Evolutionary conservation across 1,140 invertebrate species (phyloP).

Genomic region (Agrilus planipennis): DNA sequence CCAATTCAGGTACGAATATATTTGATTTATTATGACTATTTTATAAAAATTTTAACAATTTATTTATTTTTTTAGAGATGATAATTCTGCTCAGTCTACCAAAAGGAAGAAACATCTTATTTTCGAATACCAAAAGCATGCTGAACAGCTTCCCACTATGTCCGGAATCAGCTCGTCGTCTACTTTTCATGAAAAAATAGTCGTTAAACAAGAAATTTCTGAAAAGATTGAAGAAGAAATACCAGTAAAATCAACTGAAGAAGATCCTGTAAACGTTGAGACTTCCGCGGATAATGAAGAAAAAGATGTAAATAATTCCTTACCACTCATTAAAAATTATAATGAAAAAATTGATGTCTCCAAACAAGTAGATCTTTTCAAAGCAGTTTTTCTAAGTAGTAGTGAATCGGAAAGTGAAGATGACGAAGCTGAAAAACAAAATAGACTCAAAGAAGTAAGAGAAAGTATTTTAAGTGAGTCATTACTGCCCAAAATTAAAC

Average conservation of each 20-base stretch:
- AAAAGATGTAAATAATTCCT: no score
- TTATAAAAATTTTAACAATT: not conserved
- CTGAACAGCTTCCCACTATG: constrained; percentile 18
- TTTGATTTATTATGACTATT: not conserved
- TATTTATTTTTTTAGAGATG: not conserved
- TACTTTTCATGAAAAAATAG: not conserved
- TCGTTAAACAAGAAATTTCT: not conserved
- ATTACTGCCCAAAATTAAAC: constrained; percentile 30
- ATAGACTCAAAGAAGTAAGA: constrained; percentile 11
- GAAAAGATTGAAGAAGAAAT: not conserved
- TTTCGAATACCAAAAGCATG: constrained; percentile 29
- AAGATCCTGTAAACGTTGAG: no score
- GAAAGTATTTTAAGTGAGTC: constrained; percentile 24
- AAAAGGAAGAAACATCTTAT: constrained; percentile 27
- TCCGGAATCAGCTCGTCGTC: not conserved
- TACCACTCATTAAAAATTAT: no score
- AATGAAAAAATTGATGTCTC: constrained; percentile 27
- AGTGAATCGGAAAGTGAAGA: constrained; percentile 25
- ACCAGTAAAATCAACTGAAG: not conserved
- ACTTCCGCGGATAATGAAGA: no score
- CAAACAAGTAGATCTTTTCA: constrained; percentile 29
- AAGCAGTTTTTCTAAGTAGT: constrained; percentile 30
- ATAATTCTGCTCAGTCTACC: constrained; percentile 18
- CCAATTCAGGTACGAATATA: constrained; percentile 38
- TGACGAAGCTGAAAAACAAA: constrained; percentile 13